Base-by-base conservation (phyloP, 2,113 vertebrate genomes). In the Nesogale talazaci region DNA sequence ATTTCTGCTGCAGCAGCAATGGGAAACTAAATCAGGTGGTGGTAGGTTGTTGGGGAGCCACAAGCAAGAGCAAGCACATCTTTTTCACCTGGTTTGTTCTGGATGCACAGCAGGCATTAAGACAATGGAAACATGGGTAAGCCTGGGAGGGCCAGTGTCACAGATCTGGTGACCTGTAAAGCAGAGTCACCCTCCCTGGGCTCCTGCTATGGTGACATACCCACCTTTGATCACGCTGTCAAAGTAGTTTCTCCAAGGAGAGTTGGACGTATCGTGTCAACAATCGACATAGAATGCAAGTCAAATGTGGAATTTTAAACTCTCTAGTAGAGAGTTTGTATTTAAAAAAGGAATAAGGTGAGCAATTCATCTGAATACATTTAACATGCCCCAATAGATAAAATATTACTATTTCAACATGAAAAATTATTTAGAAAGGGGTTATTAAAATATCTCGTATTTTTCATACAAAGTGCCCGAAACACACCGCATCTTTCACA, bases 341-440 rank as follows among this genome's bases (percentile, higher is more conserved):
- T 76, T 63, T 83, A 69, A 83, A 61, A 91, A 77, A 67, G 31
- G 46, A 19, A 76, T 86, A 7, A 81, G 36, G 16, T 69, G 10
- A 3, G 3, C 52, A 94, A 79, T 82, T 40, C 86, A 83, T 22
- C 79, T 93, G 80, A 91, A 57, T 52, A 31, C 52, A 92, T 59
- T 89, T 92, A 82, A 85, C 69, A 85, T 83, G 78, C 52, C 3
- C 40, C 15, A 83, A 20, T 16, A 86, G 46, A 46, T 86, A 83
- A 92, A 93, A 72, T 59, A 75, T 38, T 88, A 59, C 31, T 52
- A n/a, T 84, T 84, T 82, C 15, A 84, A 46, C 16, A 59, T 79
- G 19, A 19, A 89, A 74, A 52, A 52, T 52, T 46, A 46, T 46
- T 46, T 46, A 52, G 10, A 46, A 46, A 52, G 46, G 46, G 14